Base-by-base conservation (phyloP, 2,113 vertebrate species). In the Clarias macrocephalus region DNA sequence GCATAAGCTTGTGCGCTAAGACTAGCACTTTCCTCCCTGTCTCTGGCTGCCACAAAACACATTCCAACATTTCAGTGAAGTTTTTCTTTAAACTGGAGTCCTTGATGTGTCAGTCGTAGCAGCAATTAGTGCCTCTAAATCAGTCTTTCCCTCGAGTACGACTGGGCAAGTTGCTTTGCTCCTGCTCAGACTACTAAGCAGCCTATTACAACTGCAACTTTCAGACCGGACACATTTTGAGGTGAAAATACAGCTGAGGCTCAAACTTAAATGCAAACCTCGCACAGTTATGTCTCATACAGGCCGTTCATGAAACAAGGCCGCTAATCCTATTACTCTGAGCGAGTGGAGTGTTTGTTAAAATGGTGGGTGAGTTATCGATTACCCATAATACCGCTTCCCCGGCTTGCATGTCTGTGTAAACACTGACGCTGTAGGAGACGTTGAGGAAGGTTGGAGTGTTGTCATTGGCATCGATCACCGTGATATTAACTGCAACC, bases 401-500 rank as follows among this genome's bases (percentile, higher is more conserved):
- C 52, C 96, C 97, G 0, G 97, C 95, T 30, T 28, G 91, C 96
- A 98, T 97, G 42, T 99, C 95, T 0, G 97, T 98, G 37, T 97
- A 99, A 87, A 99, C 93, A 89, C 97, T 96, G 89, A 98, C 95
- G 3, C 89, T 93, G 89, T 99, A 99, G 0, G 98, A 99, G 60
- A 97, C 95, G 68, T 97, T 97, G 15, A 96, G 94, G 90, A 99
- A 99, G 23, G 96, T 95, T 1, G 98, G 98, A 0, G 97, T 95
- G 88, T 99, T 99, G 89, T 99, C 98, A 8, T 99, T 99, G 21
- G 97, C 97, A 89, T 99, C 98, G n/a, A 99, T 93, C 91, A 99
- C 97, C 7, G 95, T 63, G 88, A 99, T 96, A 65, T 94, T 96
- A 93, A 99, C 94, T 0, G 94, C 94, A 65, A 98, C 97, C 0